Percentiles rank a stretch among this genome's conserved stretches.
Evolutionary conservation across 2,888 invertebrate species (phyloP).

Genomic region (Lumbricus terrestris): DNA sequence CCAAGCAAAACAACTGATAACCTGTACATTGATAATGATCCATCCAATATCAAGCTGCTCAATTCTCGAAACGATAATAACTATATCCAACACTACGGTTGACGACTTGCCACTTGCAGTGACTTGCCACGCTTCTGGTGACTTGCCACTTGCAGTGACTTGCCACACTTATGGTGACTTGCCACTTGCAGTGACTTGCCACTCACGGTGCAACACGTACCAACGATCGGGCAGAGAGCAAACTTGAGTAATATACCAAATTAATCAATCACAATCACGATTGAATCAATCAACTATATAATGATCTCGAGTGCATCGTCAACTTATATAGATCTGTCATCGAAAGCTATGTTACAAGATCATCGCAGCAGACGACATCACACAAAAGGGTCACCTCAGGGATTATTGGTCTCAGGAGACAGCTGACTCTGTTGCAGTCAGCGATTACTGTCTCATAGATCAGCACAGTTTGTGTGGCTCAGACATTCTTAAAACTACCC

Average conservation of each 20-base stretch:
- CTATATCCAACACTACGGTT: too few relatives aligned
- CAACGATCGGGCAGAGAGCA: background rate
- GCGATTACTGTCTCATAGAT: too few relatives aligned
- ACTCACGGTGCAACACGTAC: background rate
- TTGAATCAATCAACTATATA: too few relatives aligned
- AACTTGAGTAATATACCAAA: background rate
- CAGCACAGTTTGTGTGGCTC: too few relatives aligned
- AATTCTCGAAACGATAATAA: too few relatives aligned
- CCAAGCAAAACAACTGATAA: background rate
- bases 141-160: too few relatives aligned
- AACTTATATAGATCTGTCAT: background rate
- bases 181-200: too few relatives aligned
- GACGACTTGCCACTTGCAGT: too few relatives aligned
- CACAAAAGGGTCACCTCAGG: background rate
- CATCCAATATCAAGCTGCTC: background rate
- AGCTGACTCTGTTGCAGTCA: background rate
- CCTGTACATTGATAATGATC: background rate
- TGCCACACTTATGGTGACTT: too few relatives aligned
- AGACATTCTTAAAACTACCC: too few relatives aligned
- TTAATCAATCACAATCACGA: background rate
- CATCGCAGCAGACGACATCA: background rate
- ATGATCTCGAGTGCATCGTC: background rate
- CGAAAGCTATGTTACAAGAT: background rate
- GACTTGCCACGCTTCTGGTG: too few relatives aligned
- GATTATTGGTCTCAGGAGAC: background rate